phyloP scores from a whole-genome alignment of 1,140 invertebrate genomes.

The Zaprionus davidi region DNA sequence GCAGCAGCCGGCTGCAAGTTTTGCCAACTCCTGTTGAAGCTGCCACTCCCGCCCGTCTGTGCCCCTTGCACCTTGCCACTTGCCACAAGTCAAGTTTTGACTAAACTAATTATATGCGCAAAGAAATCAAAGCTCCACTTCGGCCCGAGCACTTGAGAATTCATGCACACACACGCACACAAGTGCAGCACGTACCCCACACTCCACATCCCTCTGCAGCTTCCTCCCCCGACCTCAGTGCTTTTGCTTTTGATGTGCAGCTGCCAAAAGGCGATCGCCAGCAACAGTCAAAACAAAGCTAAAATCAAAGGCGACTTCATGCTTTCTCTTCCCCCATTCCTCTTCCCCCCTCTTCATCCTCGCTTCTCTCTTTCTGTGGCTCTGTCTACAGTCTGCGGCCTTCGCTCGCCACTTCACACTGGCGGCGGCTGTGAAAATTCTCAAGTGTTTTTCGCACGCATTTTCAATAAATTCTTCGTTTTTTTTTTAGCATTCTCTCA shows the following conservation, averaged over 20 bases:
- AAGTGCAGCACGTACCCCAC: conserved; percentile 45
- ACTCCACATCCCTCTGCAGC: not conserved
- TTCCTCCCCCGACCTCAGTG: not conserved
- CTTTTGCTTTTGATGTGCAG: conserved; percentile 53
- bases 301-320: conserved; percentile 35
- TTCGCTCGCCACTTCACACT: conserved; percentile 34
- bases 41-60: not conserved
- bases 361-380: not conserved
- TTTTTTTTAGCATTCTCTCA: not conserved
- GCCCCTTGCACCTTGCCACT: not conserved
- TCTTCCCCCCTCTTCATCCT: not conserved
- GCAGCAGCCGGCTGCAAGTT: conserved; percentile 21
- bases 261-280: conserved; percentile 57
- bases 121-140: conserved; percentile 58
- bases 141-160: conserved; percentile 44
- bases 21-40: not conserved
- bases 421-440: conserved; percentile 43
- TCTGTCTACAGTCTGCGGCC: conserved; percentile 1
- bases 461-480: conserved; percentile 61
- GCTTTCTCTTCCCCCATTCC: not conserved
- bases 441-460: conserved; percentile 59
- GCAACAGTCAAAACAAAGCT: conserved; percentile 29
- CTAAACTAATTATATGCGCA: conserved; percentile 74
- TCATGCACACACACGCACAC: conserved; percentile 67
- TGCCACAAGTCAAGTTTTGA: conserved; percentile 56